Conservation (phyloP, 2,888 invertebrate species). For the Aromia moschata region DNA sequence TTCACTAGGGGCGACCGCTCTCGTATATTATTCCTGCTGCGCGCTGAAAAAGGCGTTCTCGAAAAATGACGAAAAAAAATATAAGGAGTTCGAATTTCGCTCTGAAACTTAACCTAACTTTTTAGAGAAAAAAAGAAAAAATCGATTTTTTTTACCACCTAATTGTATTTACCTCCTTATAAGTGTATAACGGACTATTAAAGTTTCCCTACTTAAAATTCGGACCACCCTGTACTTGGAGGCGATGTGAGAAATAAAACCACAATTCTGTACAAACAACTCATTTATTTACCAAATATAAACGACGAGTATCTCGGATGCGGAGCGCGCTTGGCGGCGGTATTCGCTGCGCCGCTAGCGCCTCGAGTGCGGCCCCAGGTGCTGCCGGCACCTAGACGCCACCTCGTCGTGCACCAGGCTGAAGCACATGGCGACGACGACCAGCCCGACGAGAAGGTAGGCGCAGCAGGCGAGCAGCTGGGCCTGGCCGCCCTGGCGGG, state of each 20-base stretch:
- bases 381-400: slow-evolving; percentile 75
- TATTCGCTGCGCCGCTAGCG: slow-evolving; percentile 59
- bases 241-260: slow-evolving; percentile 2
- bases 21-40: too few species aligned
- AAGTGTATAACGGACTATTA: too few species aligned
- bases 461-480: slow-evolving; percentile 83
- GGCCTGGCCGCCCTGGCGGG: slow-evolving; percentile 65
- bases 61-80: too few species aligned
- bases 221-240: not conserved
- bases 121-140: too few species aligned
- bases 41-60: too few species aligned
- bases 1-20: too few species aligned
- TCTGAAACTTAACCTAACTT: too few species aligned
- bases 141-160: too few species aligned
- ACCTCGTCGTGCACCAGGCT: slow-evolving; percentile 85
- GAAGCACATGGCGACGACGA: slow-evolving; percentile 86
- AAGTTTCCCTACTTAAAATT: not conserved
- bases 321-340: too few species aligned
- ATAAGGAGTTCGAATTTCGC: too few species aligned
- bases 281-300: slow-evolving; percentile 25
- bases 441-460: slow-evolving; percentile 80
- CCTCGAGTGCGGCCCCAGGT: slow-evolving; percentile 73
- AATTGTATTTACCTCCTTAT: too few species aligned
- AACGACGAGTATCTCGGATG: slow-evolving; percentile 25
- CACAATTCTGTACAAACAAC: not conserved